These are phyloP conservation scores for Oxygymnocypris stewartii DNA, from an alignment of 2,113 vertebrate species.

Conservation along the genomic window DNA sequence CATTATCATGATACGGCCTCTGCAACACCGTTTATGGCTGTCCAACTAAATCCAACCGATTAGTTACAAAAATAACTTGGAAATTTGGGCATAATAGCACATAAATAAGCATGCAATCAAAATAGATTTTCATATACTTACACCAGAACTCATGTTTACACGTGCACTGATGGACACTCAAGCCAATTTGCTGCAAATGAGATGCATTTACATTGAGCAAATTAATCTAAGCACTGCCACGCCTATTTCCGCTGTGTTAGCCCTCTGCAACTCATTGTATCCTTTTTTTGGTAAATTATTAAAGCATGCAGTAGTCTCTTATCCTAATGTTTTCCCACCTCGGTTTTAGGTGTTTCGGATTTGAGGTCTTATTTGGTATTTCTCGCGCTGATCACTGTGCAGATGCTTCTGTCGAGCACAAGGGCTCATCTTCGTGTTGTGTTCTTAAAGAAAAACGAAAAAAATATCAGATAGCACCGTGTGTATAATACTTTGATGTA, in stretches of 20 bases:
- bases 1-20: background rate
- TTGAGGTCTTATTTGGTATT: background rate
- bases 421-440: constrained; percentile 44
- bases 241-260: constrained; percentile 16
- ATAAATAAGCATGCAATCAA: background rate
- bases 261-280: background rate
- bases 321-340: background rate
- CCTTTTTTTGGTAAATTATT: background rate
- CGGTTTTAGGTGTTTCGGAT: background rate
- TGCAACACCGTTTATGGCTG: background rate
- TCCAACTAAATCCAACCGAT: background rate
- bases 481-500: background rate
- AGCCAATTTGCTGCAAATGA: background rate
- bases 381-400: background rate
- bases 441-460: constrained; percentile 29
- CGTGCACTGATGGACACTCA: background rate
- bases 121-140: background rate
- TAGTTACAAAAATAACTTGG: background rate
- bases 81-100: background rate
- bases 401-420: background rate
- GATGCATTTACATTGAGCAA: background rate
- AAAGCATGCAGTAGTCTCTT: background rate
- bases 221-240: constrained; percentile 9
- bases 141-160: constrained; percentile 22
- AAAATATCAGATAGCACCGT: background rate